phyloP scores from a whole-genome alignment of 2,888 invertebrate genomes.

The Papilio protenor region DNA sequence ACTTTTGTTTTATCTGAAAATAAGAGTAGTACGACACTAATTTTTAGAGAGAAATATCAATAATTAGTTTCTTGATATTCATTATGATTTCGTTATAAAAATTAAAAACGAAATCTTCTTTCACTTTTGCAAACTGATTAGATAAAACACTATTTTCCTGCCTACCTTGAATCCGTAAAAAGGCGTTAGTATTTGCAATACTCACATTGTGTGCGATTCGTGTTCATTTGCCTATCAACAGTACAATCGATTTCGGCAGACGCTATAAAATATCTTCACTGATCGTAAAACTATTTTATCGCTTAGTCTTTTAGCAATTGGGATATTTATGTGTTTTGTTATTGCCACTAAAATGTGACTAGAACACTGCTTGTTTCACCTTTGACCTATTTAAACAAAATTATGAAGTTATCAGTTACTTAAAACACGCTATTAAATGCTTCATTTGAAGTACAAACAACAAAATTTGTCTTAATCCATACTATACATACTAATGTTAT shows the following conservation, averaged over 20 bases:
- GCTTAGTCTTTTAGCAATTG: not conserved
- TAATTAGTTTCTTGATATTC: too few relatives aligned
- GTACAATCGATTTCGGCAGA: not conserved
- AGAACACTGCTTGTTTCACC: not conserved
- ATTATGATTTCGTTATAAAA: too few relatives aligned
- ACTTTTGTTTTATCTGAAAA: too few relatives aligned
- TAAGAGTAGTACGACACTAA: too few relatives aligned
- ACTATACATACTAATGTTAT: too few relatives aligned
- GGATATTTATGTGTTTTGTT: slow-evolving; percentile 4
- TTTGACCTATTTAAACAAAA: not conserved
- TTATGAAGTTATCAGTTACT: not conserved
- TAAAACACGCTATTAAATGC: not conserved
- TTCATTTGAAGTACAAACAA: not conserved
- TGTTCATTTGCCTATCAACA: slow-evolving; percentile 6
- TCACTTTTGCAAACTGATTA: too few relatives aligned
- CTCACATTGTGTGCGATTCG: not conserved
- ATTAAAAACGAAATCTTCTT: too few relatives aligned
- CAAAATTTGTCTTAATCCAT: not conserved
- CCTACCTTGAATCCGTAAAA: not conserved
- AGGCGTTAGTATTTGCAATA: not conserved
- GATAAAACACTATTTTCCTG: not conserved
- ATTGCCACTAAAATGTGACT: not conserved
- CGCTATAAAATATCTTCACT: not conserved
- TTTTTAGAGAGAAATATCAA: too few relatives aligned
- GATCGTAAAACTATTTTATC: slow-evolving; percentile 26